Evolutionary conservation across 2,797 vertebrate species (phyloP), one percentile per base, ranked within the genome.

Genomic region (Rhinella marina): DNA sequence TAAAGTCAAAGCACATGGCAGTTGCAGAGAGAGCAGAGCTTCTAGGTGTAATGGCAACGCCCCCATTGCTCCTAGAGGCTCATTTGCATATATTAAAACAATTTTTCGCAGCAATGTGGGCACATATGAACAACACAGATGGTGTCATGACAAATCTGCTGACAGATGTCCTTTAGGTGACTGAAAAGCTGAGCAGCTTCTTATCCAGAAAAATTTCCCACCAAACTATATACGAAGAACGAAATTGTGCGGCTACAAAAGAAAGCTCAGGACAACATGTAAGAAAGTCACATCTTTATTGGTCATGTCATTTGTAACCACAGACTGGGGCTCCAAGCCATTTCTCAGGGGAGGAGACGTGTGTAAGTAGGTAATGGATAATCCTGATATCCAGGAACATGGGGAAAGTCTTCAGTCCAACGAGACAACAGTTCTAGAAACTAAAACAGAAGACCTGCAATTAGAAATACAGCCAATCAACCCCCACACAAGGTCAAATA

Each of bases 241-340:
- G n/a, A 16, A 21, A 27, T 5, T 1, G 10, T n/a, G n/a, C 3
- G 27, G 10, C 6, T 23, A 78, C 32, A 32, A 54, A 86, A 80
- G 13, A 79, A 70, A 80, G 25, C 41, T 32, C 21, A 75, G 23
- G 7, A 72, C 57, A 68, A 57, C 29, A 9, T 21, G 3, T 84
- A 88, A 59, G 81, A 88, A 88, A 84, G 81, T 70, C 81, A 88
- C 48, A 70, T 84, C 21, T 88, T 88, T 88, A 88, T 84, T 88
- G 62, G n/a, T 59, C 27, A 52, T 8, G 50, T 82, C 70, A 82
- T 56, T 13, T 52, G 1, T 41, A 48, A 80, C 29, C 54, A 81
- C 64, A 87, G 27, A 81, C 21, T 6, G 2, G 57, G 57, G 48
- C 27, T 76, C 68, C n/a, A 52, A 19, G 8, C 41, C 41, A n/a